Evolutionary conservation across 2,888 invertebrate genomes (phyloP).

Genomic region (Pammene fasciana): DNA sequence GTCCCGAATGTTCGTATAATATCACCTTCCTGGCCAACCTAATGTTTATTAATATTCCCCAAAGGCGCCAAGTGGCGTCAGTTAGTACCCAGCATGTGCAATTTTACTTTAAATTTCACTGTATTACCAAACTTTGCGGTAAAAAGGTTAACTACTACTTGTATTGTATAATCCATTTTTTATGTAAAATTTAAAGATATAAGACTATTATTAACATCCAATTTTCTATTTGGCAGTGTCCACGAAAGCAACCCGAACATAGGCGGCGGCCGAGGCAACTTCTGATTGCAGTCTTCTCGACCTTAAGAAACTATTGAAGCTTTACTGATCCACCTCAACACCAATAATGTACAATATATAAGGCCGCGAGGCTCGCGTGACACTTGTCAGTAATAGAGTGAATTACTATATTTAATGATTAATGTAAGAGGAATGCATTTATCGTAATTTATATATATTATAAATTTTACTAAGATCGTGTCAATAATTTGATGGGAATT

Average conservation of each 20-base stretch:
- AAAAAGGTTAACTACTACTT: neutral
- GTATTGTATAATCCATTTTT: neutral
- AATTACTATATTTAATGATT: constrained; percentile 33
- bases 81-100: too few relatives aligned
- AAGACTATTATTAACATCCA: neutral
- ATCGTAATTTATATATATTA: constrained; percentile 64
- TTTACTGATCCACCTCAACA: constrained; percentile 56
- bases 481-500: constrained; percentile 70
- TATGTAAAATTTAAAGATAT: neutral
- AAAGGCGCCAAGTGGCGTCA: neutral
- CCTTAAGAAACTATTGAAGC: constrained; percentile 47
- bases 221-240: constrained; percentile 74
- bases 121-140: neutral
- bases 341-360: constrained; percentile 53
- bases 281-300: constrained; percentile 63
- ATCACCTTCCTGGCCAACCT: too few relatives aligned
- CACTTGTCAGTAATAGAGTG: constrained; percentile 31
- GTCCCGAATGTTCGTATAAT: too few relatives aligned
- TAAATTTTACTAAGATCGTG: constrained; percentile 63
- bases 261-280: constrained; percentile 75
- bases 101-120: too few relatives aligned
- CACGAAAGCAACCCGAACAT: constrained; percentile 85
- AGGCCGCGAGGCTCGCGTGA: constrained; percentile 51
- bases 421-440: constrained; percentile 66
- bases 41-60: neutral